These are phyloP conservation scores for Typhlichthys eigenmanni DNA, from an alignment of 2,797 vertebrate genomes.

Conservation along the genomic window DNA sequence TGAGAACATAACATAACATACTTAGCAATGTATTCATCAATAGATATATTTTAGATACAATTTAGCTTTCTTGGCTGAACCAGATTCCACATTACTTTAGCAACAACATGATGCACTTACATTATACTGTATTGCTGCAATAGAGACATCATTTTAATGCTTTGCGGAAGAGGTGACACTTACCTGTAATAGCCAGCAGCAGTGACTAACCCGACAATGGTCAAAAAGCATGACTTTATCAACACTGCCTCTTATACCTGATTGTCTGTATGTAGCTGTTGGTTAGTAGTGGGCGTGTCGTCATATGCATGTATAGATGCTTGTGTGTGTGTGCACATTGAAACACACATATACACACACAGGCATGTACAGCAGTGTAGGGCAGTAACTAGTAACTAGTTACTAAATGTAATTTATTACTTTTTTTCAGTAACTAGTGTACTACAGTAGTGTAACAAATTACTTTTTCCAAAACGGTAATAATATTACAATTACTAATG, in stretches of 20 bases:
- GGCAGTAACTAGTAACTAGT: too few relatives aligned
- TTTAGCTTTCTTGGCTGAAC: too few relatives aligned
- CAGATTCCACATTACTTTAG: background rate
- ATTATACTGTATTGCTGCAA: slow-evolving; percentile 10
- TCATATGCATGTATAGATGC: slow-evolving; percentile 5
- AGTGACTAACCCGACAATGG: slow-evolving; percentile 44
- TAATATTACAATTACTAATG: too few relatives aligned
- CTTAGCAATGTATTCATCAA: too few relatives aligned
- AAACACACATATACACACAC: slow-evolving; percentile 10
- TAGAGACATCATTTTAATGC: slow-evolving; percentile 3
- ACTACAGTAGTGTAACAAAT: too few relatives aligned
- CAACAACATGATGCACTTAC: slow-evolving; percentile 13
- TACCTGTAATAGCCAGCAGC: slow-evolving; percentile 57
- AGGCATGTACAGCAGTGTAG: background rate
- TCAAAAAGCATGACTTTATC: slow-evolving; percentile 66
- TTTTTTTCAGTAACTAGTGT: too few relatives aligned
- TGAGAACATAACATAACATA: too few relatives aligned
- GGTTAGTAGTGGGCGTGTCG: slow-evolving; percentile 1
- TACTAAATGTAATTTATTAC: too few relatives aligned
- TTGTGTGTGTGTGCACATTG: slow-evolving; percentile 3
- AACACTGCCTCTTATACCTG: slow-evolving; percentile 42
- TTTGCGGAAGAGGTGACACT: slow-evolving; percentile 42
- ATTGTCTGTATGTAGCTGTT: background rate
- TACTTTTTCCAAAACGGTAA: too few relatives aligned
- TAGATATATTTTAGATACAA: too few relatives aligned